phyloP scores from a whole-genome alignment of 2,113 vertebrate species.

The Prunella fulvescens region DNA sequence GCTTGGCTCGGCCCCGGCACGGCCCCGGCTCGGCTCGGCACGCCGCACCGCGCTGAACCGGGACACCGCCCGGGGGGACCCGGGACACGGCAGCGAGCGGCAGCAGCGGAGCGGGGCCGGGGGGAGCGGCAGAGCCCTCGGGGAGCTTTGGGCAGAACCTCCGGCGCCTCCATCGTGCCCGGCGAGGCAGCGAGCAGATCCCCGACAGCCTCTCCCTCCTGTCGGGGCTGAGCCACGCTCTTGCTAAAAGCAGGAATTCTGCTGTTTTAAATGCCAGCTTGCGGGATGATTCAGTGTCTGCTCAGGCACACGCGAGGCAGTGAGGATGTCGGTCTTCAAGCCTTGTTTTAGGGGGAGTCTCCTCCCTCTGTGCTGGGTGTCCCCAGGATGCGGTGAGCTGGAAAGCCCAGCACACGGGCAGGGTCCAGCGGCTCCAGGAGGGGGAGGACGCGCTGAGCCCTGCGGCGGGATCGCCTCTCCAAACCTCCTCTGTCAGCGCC shows the following conservation, averaged over 20 bases:
- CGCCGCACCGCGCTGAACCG: fast-evolving
- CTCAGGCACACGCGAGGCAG: background rate
- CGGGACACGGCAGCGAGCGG: fast-evolving
- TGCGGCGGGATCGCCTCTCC: fast-evolving
- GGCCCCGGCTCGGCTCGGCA: too few relatives aligned
- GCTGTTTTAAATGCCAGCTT: background rate
- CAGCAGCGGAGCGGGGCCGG: background rate
- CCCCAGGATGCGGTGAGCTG: background rate
- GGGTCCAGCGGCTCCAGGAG: fast-evolving
- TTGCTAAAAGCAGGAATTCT: background rate
- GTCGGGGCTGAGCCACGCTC: background rate
- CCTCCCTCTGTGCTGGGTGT: background rate
- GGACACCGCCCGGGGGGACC: background rate
- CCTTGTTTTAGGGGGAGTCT: background rate
- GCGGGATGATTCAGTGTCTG: background rate
- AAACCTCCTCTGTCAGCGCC: fast-evolving
- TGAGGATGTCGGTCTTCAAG: background rate
- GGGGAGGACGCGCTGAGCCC: background rate
- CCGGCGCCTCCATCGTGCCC: fast-evolving
- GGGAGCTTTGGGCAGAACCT: background rate
- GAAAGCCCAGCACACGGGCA: fast-evolving
- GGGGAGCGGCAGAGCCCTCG: fast-evolving
- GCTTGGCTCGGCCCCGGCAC: too few relatives aligned
- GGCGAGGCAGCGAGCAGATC: background rate
- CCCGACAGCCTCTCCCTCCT: background rate